Conservation (phyloP, 2,888 invertebrate species). For the Cerceris ruficornis region DNA sequence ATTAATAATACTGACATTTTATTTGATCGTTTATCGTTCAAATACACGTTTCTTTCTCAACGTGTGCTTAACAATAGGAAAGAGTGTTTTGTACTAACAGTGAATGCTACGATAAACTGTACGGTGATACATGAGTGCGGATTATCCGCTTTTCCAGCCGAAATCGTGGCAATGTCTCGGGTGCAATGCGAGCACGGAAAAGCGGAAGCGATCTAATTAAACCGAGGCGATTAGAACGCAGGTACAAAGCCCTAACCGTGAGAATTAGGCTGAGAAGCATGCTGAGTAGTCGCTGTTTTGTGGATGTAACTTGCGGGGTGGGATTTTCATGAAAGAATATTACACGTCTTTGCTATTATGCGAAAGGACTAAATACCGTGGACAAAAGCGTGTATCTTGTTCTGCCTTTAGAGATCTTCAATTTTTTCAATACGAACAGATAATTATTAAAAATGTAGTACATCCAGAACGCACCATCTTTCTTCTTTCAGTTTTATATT, state of each 20-base stretch:
- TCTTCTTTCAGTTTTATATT: no score
- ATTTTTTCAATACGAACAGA: not conserved
- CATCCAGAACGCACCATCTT: no score
- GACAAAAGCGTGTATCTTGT: constrained; percentile 29
- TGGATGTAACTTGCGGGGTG: constrained; percentile 60
- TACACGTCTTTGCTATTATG: constrained; percentile 42
- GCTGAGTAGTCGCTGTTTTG: constrained; percentile 62
- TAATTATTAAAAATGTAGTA: no score
- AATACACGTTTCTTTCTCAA: no score
- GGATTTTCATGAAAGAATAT: constrained; percentile 70
- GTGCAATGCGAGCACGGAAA: constrained; percentile 52
- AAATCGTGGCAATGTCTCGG: constrained; percentile 32
- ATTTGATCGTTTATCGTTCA: no score
- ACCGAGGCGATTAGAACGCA: constrained; percentile 58
- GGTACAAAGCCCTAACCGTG: constrained; percentile 70
- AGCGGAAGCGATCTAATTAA: constrained; percentile 68
- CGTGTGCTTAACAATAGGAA: not conserved
- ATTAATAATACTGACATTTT: no score
- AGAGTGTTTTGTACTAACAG: not conserved
- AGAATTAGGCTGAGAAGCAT: constrained; percentile 76
- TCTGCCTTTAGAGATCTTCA: not conserved
- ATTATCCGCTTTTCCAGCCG: constrained; percentile 21
- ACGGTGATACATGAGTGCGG: not conserved
- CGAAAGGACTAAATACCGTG: constrained; percentile 33
- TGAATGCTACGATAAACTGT: not conserved